Evolutionary conservation across 2,797 vertebrate species (phyloP), one percentile per base, ranked within the genome.

Genomic region (Cryptoblepharus egeriae): DNA sequence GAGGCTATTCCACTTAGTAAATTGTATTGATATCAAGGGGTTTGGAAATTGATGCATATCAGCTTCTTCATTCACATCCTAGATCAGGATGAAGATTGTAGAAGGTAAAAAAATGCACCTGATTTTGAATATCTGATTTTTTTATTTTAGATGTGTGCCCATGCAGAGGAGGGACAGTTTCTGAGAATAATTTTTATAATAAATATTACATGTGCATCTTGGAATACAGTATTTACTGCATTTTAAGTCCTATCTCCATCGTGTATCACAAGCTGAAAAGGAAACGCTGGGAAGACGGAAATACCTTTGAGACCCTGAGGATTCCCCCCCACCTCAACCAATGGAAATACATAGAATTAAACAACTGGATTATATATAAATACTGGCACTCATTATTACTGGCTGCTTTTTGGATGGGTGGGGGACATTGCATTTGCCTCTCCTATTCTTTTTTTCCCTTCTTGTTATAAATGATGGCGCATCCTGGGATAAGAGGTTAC

Each of bases 401-500:
- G 92, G 93, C 90, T 93, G 88, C 85, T 90, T 91, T 91, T 85
- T 73, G 81, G 52, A 55, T 28, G 65, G 22, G 39, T 42, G 77
- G 77, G 76, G 39, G 18, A 79, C 70, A 26, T 68, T 91, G 90
- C 85, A 69, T 92, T 91, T 85, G 88, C 93, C 88, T 92, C 94
- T 93, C 58, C 88, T 90, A 90, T 93, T 90, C 88, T 87, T 91
- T 83, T 92, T 88, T 89, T 87, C 90, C 78, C 79, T 82, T 82
- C 71, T 89, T 84, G 55, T 79, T 88, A 90, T 91, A 88, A 89
- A 96, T 93, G 87, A 96, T 96, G 96, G 96, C 96, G 93, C 94
- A 96, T 63, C 94, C 95, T 28, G 95, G 94, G 93, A 93, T 93
- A 93, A 93, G 95, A 92, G 95, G 94, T 79, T 97, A 97, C 58